phyloP scores from a whole-genome alignment of 2,888 invertebrate genomes.

The Beris chalybata region DNA sequence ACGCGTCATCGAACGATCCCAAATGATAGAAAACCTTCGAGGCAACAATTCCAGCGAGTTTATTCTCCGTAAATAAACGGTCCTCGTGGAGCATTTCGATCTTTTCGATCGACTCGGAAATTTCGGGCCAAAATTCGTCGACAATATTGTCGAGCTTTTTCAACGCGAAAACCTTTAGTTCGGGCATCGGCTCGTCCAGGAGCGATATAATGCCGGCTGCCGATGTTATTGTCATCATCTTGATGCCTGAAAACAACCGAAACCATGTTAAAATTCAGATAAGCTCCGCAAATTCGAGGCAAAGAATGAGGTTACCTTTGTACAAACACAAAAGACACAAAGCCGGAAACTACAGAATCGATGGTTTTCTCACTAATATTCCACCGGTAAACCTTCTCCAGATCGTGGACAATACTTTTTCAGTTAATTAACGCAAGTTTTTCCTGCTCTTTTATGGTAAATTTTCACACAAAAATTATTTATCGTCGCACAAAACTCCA shows the following conservation, averaged over 20 bases:
- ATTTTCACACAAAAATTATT: too few species aligned
- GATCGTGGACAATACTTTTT: too few species aligned
- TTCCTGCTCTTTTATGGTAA: too few species aligned
- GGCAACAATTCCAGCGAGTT: slow-evolving; percentile 93
- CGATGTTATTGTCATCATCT: slow-evolving; percentile 66
- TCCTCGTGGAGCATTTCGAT: slow-evolving; percentile 97
- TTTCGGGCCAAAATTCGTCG: slow-evolving; percentile 98
- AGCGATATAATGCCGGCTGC: slow-evolving; percentile 92
- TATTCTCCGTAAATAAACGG: slow-evolving; percentile 81
- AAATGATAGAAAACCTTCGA: slow-evolving; percentile 98
- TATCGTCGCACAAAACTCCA: too few species aligned
- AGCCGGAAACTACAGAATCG: too few species aligned
- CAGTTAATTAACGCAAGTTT: too few species aligned
- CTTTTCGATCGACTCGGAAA: slow-evolving; percentile 95
- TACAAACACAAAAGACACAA: too few species aligned
- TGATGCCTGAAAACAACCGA: slow-evolving; percentile 45
- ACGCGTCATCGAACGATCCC: slow-evolving; percentile 94
- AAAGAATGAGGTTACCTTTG: too few species aligned
- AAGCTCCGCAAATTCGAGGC: too few species aligned
- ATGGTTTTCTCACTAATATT: too few species aligned
- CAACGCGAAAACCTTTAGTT: slow-evolving; percentile 91
- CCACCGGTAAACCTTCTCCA: too few species aligned
- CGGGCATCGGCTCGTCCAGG: slow-evolving; percentile 90
- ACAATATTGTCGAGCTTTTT: slow-evolving; percentile 91
- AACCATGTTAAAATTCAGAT: not conserved